These are phyloP conservation scores for Pyrrhosoma nymphula DNA, from an alignment of 2,888 invertebrate species.

Conservation along the genomic window DNA sequence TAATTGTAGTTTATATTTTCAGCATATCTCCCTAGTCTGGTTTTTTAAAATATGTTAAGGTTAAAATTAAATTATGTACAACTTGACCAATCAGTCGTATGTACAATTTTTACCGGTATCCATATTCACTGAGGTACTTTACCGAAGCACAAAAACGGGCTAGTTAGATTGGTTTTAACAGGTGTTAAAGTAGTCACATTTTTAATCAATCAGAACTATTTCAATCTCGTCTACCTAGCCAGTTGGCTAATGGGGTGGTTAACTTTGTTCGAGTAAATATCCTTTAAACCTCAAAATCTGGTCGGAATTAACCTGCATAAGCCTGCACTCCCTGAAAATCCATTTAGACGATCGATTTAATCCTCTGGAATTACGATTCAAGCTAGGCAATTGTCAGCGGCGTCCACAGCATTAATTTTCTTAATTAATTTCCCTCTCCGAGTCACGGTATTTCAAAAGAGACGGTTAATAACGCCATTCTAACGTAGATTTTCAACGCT, in stretches of 20 bases:
- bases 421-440: constrained; percentile 6
- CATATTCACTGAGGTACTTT: too few species aligned
- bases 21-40: too few species aligned
- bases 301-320: background rate
- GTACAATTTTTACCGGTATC: too few species aligned
- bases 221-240: background rate
- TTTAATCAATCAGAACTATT: background rate
- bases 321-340: background rate
- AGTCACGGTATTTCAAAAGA: background rate
- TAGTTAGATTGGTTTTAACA: background rate
- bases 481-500: background rate
- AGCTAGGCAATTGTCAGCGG: background rate
- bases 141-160: too few species aligned
- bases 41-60: too few species aligned
- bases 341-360: background rate
- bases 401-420: constrained; percentile 29
- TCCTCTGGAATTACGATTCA: background rate
- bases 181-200: background rate
- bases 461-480: background rate
- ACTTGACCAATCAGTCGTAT: too few species aligned
- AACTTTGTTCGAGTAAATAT: background rate
- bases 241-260: background rate
- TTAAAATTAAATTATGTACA: too few species aligned
- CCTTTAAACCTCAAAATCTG: background rate
- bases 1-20: too few species aligned